These are phyloP conservation scores for Pseudorectes ferrugineus DNA, from an alignment of 2,113 vertebrate genomes.

Conservation along the genomic window DNA sequence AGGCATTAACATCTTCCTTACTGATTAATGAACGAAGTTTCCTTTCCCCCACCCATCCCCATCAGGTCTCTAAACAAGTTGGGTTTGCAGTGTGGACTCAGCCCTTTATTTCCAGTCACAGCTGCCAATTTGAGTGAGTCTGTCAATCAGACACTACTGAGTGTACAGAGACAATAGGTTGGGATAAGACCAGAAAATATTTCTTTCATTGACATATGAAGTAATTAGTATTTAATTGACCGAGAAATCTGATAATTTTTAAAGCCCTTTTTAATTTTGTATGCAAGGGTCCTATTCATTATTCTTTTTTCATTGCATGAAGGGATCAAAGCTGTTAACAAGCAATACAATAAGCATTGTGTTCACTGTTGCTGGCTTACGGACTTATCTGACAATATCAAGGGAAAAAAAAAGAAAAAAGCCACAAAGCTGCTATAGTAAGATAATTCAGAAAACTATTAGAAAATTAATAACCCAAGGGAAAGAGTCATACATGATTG, in stretches of 20 bases:
- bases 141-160: background rate
- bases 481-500: background rate
- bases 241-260: background rate
- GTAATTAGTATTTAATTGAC: background rate
- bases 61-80: background rate
- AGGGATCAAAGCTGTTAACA: background rate
- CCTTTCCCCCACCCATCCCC: rapidly evolving
- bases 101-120: background rate
- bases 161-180: background rate
- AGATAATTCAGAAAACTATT: constrained; percentile 36
- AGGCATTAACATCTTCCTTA: background rate
- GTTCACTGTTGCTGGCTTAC: background rate
- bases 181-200: background rate
- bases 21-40: background rate
- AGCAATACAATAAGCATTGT: background rate
- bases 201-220: background rate
- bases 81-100: background rate
- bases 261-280: background rate
- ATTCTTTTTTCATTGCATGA: background rate
- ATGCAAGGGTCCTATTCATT: background rate
- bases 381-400: background rate
- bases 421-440: background rate
- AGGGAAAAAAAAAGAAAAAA: background rate
- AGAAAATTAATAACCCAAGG: background rate
- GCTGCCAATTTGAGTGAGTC: background rate